A percentile compares a stretch with the other conserved stretches of the same genome.
Evolutionary conservation across 1,140 invertebrate species (phyloP).

Genomic region (Lordiphosa collinella): DNA sequence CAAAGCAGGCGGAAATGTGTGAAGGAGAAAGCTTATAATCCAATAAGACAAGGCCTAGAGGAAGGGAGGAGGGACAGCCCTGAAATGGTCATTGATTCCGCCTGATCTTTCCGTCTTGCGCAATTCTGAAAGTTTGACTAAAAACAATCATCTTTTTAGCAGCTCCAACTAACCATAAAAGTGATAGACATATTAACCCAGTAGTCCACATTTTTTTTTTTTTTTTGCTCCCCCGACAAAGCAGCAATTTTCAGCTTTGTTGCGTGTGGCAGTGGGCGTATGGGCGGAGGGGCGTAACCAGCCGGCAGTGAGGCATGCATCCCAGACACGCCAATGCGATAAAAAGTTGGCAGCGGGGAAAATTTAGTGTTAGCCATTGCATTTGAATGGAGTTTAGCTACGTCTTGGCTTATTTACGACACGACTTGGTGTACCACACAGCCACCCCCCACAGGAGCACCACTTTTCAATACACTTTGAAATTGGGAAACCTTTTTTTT

Average conservation of each 20-base stretch:
- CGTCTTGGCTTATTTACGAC: constrained; percentile 55
- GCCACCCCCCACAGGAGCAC: constrained; percentile 5
- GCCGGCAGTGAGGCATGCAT: constrained; percentile 59
- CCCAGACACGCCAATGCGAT: constrained; percentile 68
- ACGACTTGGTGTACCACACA: constrained; percentile 8
- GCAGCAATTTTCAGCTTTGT: constrained; percentile 73
- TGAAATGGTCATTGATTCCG: too few relatives aligned
- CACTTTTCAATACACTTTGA: constrained; percentile 65
- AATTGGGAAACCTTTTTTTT: constrained; percentile 14
- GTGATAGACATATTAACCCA: constrained; percentile 75
- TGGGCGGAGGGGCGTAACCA: background rate
- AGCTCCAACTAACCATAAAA: constrained; percentile 66
- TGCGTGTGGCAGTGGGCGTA: constrained; percentile 29
- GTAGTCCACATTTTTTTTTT: constrained; percentile 54
- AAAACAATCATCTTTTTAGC: constrained; percentile 23
- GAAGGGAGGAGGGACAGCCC: background rate
- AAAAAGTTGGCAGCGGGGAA: constrained; percentile 44
- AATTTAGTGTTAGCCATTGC: constrained; percentile 52
- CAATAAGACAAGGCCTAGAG: constrained; percentile 39
- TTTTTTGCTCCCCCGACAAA: constrained; percentile 30
- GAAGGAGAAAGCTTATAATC: constrained; percentile 73
- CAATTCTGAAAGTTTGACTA: too few relatives aligned
- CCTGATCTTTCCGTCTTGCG: too few relatives aligned
- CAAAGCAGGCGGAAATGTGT: constrained; percentile 63
- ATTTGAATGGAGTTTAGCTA: constrained; percentile 19